A percentile compares a stretch with the other conserved stretches of the same genome.
These are phyloP conservation scores for Gyrodactylus bullatarudis DNA, from an alignment of 1,140 invertebrate genomes.

Conservation along the genomic window DNA sequence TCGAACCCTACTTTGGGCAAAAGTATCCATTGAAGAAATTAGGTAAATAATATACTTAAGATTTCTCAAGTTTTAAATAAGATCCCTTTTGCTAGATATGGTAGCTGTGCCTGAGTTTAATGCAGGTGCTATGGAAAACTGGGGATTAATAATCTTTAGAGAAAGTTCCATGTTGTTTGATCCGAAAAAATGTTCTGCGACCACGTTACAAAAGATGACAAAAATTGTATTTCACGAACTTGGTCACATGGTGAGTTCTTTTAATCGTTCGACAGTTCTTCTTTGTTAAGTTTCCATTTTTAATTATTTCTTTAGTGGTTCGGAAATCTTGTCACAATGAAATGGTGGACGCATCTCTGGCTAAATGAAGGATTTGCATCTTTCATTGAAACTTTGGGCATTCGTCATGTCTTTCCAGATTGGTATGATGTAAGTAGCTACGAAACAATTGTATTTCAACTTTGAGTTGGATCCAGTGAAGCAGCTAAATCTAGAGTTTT, in stretches of 20 bases:
- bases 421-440: slow-evolving; percentile 27
- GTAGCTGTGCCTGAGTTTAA: slow-evolving; percentile 57
- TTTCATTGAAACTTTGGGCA: slow-evolving; percentile 16
- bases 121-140: slow-evolving; percentile 60
- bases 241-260: slow-evolving; percentile 11
- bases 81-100: slow-evolving; percentile 28
- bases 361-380: slow-evolving; percentile 23
- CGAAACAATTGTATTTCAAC: too few species aligned
- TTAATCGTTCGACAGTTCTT: neutral
- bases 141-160: slow-evolving; percentile 23
- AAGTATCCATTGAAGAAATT: neutral
- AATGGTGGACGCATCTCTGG: slow-evolving; percentile 23
- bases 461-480: too few species aligned
- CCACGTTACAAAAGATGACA: neutral
- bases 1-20: neutral
- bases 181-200: slow-evolving; percentile 10
- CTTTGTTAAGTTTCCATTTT: neutral
- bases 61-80: neutral
- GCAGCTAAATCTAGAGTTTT: too few species aligned
- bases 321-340: slow-evolving; percentile 40
- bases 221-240: slow-evolving; percentile 22
- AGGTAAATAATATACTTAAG: neutral
- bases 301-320: slow-evolving; percentile 31
- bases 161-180: slow-evolving; percentile 14
- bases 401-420: slow-evolving; percentile 32